These are phyloP conservation scores for Enteromius treurensis DNA, from an alignment of 2,797 vertebrate genomes.

Conservation along the genomic window DNA sequence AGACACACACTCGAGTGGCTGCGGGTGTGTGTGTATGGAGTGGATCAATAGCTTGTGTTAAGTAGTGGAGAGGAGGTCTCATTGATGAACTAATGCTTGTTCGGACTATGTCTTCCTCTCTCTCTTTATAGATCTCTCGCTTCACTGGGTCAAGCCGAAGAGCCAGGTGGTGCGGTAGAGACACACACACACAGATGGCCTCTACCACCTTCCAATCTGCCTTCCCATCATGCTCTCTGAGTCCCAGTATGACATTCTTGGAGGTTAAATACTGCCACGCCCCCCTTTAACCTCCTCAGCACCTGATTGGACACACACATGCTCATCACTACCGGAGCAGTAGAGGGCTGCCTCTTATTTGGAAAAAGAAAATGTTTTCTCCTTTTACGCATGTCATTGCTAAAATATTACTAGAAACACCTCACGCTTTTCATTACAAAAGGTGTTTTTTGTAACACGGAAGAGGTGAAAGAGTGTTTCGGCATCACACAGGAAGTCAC, in stretches of 20 bases:
- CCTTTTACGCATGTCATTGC: neutral
- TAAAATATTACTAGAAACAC: slow-evolving; percentile 19
- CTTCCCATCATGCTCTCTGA: slow-evolving; percentile 61
- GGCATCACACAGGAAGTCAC: neutral
- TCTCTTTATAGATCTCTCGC: slow-evolving; percentile 56
- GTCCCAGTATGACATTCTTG: slow-evolving; percentile 70
- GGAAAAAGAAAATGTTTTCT: neutral
- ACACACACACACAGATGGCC: slow-evolving; percentile 49
- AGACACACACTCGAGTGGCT: slow-evolving; percentile 78
- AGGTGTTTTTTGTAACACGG: slow-evolving; percentile 17
- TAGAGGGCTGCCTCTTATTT: neutral
- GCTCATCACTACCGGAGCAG: slow-evolving; percentile 25
- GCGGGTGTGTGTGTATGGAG: slow-evolving; percentile 48
- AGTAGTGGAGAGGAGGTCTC: slow-evolving; percentile 80
- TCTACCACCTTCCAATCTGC: slow-evolving; percentile 61
- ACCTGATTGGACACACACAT: slow-evolving; percentile 44
- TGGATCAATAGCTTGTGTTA: slow-evolving; percentile 85
- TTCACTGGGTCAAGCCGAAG: slow-evolving; percentile 77
- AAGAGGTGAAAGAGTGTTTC: slow-evolving; percentile 3
- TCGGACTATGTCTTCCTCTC: slow-evolving; percentile 62
- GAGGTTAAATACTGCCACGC: slow-evolving; percentile 73
- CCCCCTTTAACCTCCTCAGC: slow-evolving; percentile 52
- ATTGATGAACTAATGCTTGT: slow-evolving; percentile 83
- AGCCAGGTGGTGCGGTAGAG: slow-evolving; percentile 75
- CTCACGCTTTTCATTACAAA: slow-evolving; percentile 21